A percentile compares a stretch with the other conserved stretches of the same genome.
Conservation (phyloP, 2,797 vertebrate species). For the Lagorchestes hirsutus region DNA sequence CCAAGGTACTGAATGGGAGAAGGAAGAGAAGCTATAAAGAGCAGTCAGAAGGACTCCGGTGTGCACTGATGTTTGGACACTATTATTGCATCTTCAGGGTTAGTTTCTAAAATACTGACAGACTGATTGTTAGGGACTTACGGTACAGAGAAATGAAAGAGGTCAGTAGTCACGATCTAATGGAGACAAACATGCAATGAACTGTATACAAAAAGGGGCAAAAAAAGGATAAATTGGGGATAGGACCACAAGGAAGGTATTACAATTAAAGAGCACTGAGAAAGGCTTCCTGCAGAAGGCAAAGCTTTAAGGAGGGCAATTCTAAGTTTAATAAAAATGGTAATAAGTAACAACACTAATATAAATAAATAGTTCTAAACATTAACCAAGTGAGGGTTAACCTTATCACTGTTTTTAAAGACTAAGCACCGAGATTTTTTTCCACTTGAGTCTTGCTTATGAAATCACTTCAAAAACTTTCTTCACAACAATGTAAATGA, state of each 20-base stretch:
- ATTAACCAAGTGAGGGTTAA: constrained; percentile 86
- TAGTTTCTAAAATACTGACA: constrained; percentile 98
- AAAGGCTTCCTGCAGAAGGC: background rate
- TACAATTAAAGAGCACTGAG: background rate
- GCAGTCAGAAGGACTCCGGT: constrained; percentile 87
- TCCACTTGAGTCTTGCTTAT: constrained; percentile 96
- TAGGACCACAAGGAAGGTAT: background rate
- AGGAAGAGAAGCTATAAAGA: constrained; percentile 86
- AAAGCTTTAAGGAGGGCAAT: background rate
- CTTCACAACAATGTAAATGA: constrained; percentile 82
- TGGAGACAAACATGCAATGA: background rate
- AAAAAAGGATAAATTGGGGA: background rate
- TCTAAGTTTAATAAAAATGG: background rate
- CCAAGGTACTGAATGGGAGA: constrained; percentile 85
- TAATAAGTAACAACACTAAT: constrained; percentile 85
- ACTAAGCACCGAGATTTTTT: constrained; percentile 94
- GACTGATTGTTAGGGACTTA: constrained; percentile 87
- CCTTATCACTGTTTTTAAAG: constrained; percentile 91
- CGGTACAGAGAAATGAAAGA: constrained; percentile 92
- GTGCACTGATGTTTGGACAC: constrained; percentile 87
- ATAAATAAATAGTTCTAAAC: constrained; percentile 92
- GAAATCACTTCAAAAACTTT: constrained; percentile 99
- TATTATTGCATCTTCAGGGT: constrained; percentile 86
- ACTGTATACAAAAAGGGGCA: background rate
- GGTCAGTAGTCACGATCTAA: constrained; percentile 86